These are phyloP conservation scores for Drosophila triauraria DNA, from an alignment of 1,140 invertebrate genomes.

Conservation along the genomic window DNA sequence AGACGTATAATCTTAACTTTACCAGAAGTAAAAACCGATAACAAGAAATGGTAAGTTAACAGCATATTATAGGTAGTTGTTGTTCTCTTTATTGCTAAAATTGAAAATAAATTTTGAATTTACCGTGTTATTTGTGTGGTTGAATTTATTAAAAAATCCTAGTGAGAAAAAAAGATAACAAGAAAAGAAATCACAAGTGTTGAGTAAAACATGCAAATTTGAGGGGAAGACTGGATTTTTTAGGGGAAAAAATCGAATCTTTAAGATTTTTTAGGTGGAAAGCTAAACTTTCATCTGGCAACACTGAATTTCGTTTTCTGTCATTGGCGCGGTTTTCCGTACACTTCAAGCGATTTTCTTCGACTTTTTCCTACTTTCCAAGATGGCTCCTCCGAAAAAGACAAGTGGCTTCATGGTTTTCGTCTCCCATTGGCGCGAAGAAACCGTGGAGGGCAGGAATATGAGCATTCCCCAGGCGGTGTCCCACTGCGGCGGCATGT, in stretches of 20 bases:
- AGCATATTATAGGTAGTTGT: too few relatives aligned
- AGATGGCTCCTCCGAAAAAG: constrained; percentile 54
- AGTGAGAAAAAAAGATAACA: too few relatives aligned
- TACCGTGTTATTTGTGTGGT: too few relatives aligned
- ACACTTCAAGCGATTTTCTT: not conserved
- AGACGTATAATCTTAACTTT: not conserved
- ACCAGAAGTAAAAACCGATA: not conserved
- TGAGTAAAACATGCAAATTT: too few relatives aligned
- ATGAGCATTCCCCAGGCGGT: constrained; percentile 37
- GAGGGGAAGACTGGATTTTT: too few relatives aligned
- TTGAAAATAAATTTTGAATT: too few relatives aligned
- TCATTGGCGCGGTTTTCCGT: not conserved
- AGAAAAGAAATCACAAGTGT: too few relatives aligned
- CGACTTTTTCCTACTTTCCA: not conserved
- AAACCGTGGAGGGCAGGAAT: not conserved
- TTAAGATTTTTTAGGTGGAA: too few relatives aligned
- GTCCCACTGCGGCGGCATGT: constrained; percentile 19
- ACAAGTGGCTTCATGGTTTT: constrained; percentile 47
- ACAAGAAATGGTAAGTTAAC: not conserved
- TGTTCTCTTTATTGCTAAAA: too few relatives aligned
- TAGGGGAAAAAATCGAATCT: too few relatives aligned
- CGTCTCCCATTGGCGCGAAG: constrained; percentile 33
- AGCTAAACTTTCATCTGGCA: too few relatives aligned
- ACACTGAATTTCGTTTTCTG: not conserved
- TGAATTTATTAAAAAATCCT: too few relatives aligned